Percentiles rank a stretch among this genome's conserved stretches.
These are phyloP conservation scores for Diploptera punctata DNA, from an alignment of 2,888 invertebrate genomes.

Conservation along the genomic window DNA sequence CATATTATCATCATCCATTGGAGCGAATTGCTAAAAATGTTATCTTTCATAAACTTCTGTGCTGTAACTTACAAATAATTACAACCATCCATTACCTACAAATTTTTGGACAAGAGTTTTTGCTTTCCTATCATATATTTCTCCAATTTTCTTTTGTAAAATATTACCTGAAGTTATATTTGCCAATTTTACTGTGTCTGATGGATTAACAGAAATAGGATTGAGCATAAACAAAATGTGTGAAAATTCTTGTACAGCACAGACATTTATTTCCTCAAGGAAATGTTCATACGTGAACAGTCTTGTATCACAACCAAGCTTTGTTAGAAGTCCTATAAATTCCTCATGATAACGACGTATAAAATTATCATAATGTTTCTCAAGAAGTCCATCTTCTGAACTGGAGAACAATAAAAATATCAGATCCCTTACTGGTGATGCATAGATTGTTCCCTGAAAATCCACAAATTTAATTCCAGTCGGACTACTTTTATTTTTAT, in stretches of 20 bases:
- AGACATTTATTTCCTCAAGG: constrained; percentile 55
- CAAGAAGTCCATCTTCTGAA: constrained; percentile 55
- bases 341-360: constrained; percentile 60
- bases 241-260: constrained; percentile 56
- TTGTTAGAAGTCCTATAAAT: constrained; percentile 55
- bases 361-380: constrained; percentile 58
- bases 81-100: too few relatives aligned
- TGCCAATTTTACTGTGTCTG: too few relatives aligned
- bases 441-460: constrained; percentile 62
- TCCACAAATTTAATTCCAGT: constrained; percentile 64
- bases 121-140: too few relatives aligned
- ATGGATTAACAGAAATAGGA: not conserved
- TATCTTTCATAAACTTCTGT: too few relatives aligned
- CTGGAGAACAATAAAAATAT: constrained; percentile 64
- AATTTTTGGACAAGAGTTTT: too few relatives aligned
- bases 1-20: too few relatives aligned
- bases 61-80: too few relatives aligned
- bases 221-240: constrained; percentile 60
- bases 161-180: too few relatives aligned
- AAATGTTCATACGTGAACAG: constrained; percentile 54
- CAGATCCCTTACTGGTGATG: constrained; percentile 61
- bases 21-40: too few relatives aligned
- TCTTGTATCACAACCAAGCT: constrained; percentile 54
- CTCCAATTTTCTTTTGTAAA: too few relatives aligned
- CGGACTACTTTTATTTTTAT: constrained; percentile 47